A percentile compares a stretch with the other conserved stretches of the same genome.
Evolutionary conservation across 1,140 invertebrate species (phyloP).

Genomic region (Harpegnathos saltator): DNA sequence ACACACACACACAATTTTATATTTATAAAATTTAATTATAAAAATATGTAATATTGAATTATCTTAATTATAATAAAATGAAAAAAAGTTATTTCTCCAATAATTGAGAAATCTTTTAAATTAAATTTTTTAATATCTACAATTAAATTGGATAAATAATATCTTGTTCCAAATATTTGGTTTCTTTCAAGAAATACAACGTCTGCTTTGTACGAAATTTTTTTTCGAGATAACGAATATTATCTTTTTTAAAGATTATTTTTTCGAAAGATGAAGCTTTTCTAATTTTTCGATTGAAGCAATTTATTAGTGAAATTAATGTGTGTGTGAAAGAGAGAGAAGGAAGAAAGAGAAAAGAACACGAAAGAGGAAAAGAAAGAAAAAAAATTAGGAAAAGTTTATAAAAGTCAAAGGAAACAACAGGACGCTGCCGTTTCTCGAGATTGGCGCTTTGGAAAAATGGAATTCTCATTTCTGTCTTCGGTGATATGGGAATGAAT

Average conservation of each 20-base stretch:
- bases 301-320: slow-evolving; percentile 31
- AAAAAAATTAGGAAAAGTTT: slow-evolving; percentile 3
- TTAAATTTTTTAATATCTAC: too few relatives aligned
- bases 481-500: slow-evolving; percentile 44
- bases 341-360: neutral
- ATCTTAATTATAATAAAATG: neutral
- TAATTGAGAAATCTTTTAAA: neutral
- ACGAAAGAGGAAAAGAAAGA: neutral
- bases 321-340: neutral
- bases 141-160: too few relatives aligned
- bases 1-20: too few relatives aligned
- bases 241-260: too few relatives aligned
- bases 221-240: too few relatives aligned
- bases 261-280: too few relatives aligned
- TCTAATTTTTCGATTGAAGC: neutral
- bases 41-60: neutral
- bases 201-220: too few relatives aligned
- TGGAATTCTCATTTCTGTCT: slow-evolving; percentile 55
- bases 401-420: slow-evolving; percentile 28
- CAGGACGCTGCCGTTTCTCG: slow-evolving; percentile 9
- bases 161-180: too few relatives aligned
- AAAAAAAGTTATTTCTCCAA: neutral
- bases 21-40: too few relatives aligned
- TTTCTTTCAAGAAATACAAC: too few relatives aligned
- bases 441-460: slow-evolving; percentile 36